Evolutionary conservation across 2,113 vertebrate genomes (phyloP).

Genomic region (Onychorhynchus coronatus): DNA sequence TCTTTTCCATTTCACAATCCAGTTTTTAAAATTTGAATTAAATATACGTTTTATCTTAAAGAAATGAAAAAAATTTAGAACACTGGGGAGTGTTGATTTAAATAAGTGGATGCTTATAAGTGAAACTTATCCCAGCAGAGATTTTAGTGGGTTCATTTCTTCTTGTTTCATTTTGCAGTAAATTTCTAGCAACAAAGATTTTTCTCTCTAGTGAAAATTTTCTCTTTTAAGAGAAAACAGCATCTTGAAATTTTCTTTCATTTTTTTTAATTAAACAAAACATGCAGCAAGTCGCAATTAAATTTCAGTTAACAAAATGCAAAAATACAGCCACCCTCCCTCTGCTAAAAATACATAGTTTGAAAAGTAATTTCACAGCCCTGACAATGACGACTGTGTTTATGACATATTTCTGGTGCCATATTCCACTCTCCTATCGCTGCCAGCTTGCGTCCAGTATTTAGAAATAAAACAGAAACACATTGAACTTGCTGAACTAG

Average conservation of each 20-base stretch:
- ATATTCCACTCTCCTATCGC: conserved; percentile 35
- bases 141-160: background rate
- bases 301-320: conserved; percentile 49
- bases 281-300: conserved; percentile 54
- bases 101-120: background rate
- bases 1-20: background rate
- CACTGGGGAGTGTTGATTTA: background rate
- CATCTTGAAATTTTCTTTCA: background rate
- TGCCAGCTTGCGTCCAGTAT: conserved; percentile 50
- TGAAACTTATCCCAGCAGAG: background rate
- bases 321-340: conserved; percentile 43
- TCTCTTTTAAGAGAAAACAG: conserved; percentile 31
- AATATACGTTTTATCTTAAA: background rate
- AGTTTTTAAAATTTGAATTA: background rate
- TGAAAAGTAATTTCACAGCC: conserved; percentile 62
- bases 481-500: conserved; percentile 70
- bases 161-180: conserved; percentile 11
- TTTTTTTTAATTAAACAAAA: conserved; percentile 11
- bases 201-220: background rate
- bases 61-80: background rate
- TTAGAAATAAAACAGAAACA: conserved; percentile 79
- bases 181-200: conserved; percentile 1
- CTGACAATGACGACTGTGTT: conserved; percentile 71
- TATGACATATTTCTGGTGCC: conserved; percentile 58
- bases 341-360: conserved; percentile 69